phyloP scores from a whole-genome alignment of 37 sponge, comb jelly and placozoan species.

The Beroe forskalii region DNA sequence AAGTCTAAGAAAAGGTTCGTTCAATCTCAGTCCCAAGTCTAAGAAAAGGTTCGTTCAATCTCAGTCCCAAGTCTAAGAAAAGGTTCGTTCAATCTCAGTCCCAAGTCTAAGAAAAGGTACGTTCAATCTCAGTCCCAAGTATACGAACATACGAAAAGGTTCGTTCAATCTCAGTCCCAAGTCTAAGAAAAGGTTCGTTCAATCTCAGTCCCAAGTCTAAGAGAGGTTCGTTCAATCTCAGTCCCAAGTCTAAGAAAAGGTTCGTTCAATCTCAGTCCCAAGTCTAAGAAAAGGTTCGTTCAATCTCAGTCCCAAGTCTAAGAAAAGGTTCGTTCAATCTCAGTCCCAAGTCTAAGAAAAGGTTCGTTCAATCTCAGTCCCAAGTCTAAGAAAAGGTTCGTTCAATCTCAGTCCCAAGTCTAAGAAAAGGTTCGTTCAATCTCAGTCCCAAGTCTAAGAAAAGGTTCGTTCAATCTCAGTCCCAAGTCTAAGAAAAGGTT shows the following conservation, averaged over 20 bases:
- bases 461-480: neutral
- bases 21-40: neutral
- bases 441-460: neutral
- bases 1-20: no score
- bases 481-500: neutral
- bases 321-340: no score
- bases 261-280: no score
- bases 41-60: no score
- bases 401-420: no score
- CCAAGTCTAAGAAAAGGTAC: neutral
- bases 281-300: no score
- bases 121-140: no score
- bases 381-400: neutral
- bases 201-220: no score
- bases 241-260: neutral
- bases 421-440: neutral
- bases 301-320: neutral
- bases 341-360: no score
- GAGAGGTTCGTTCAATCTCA: neutral
- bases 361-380: neutral
- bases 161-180: neutral
- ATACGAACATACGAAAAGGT: no score
- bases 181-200: no score
- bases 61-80: no score
- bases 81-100: neutral